Base-by-base conservation (phyloP, 2,888 invertebrate species). In the Hemistola chrysoprasaria region DNA sequence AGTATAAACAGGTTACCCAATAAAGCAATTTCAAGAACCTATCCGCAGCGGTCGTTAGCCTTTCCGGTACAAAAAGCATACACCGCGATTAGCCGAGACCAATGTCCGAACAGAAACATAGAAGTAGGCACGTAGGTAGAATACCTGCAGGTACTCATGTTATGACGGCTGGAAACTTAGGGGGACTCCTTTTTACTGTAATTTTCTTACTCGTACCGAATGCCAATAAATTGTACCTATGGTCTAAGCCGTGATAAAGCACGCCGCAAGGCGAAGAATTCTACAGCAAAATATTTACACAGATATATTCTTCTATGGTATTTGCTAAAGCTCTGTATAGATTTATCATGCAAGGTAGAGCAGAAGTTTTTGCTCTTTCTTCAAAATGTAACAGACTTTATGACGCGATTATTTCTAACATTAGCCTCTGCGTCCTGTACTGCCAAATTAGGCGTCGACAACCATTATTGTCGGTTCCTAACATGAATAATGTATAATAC, bases 11-110 rank as follows among this genome's bases (percentile, higher is more conserved):
- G 77, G 83, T 82, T 83, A 74, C 77, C 79, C 78, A 84, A 84
- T 83, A 82, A 79, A 84, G 80, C 67, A 78, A 82, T 84, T 83
- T 84, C 77, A 75, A 76, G 75, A 78, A 77, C 69, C 71, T 78
- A 80, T 81, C 71, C 67, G 60, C 65, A 53, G 58, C 71, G 83
- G 83, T 78, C 84, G 73, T 75, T 79, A 70, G 74, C 80, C 77
- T 77, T 72, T 67, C 65, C 66, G 67, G 62, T 67, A 74, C 73
- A 81, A 81, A 82, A 83, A 81, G 69, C 71, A 70, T 71, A 71
- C 71, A 71, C 62, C 56, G 58, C 67, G 68, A 77, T 78, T 65
- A 75, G 62, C 48, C 52, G 68, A 60, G 65, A 70, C 65, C 66
- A 69, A 72, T 70, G 70, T 65, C 69, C 65, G 65, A 53, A 61